phyloP scores from a whole-genome alignment of 1,140 invertebrate genomes.

The Platorchestia sp. region DNA sequence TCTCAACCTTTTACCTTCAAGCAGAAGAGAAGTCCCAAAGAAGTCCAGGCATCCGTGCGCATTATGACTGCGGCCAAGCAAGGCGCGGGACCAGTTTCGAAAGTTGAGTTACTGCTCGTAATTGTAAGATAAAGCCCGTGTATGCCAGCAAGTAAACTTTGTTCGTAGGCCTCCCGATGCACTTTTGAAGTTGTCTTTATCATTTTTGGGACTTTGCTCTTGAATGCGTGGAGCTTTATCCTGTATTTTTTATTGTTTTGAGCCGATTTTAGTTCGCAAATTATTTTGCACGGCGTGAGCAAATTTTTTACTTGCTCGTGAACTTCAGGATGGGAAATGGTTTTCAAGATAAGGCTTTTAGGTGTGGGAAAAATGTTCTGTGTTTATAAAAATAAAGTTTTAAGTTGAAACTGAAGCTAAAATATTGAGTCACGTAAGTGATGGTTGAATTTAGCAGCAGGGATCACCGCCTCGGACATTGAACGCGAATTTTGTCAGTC shows the following conservation, averaged over 20 bases:
- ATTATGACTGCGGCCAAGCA: background rate
- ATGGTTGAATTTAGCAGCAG: background rate
- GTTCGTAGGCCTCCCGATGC: background rate
- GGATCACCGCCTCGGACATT: background rate
- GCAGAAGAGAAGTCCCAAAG: background rate
- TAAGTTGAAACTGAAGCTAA: background rate
- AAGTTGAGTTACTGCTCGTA: background rate
- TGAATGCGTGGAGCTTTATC: background rate
- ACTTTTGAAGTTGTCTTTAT: background rate
- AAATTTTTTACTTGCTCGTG: background rate
- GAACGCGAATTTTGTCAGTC: background rate
- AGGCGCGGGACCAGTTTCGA: background rate
- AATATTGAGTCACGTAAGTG: background rate
- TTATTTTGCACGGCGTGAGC: too few relatives aligned
- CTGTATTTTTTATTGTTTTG: background rate
- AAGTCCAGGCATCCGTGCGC: background rate
- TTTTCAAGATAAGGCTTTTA: background rate
- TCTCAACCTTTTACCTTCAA: background rate
- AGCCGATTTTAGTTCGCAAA: background rate
- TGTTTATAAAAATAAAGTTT: background rate
- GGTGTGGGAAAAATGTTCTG: background rate
- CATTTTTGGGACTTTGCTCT: background rate
- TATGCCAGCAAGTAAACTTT: constrained; percentile 27
- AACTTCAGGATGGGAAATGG: background rate
- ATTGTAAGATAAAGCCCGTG: background rate